phyloP scores from a whole-genome alignment of 2,113 vertebrate species.

The Lophotis ruficrista region DNA sequence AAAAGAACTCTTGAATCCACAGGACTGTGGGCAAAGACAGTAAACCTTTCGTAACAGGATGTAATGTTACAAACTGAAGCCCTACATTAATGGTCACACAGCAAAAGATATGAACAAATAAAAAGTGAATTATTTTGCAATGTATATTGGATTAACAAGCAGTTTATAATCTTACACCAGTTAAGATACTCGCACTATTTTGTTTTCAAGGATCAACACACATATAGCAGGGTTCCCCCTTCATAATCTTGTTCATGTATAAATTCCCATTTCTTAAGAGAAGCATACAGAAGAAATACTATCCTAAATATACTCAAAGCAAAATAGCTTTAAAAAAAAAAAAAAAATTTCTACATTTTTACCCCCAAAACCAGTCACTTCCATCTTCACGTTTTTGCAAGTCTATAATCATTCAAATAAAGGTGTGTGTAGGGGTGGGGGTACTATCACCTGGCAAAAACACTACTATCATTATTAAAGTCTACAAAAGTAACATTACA shows the following conservation, averaged over 20 bases:
- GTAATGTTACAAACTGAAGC: neutral
- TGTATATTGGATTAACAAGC: neutral
- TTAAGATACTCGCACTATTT: neutral
- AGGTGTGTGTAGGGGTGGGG: accelerated
- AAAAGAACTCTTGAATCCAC: neutral
- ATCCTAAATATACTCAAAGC: neutral
- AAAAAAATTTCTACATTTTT: accelerated
- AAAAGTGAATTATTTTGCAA: neutral
- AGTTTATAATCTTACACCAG: neutral
- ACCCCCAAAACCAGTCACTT: neutral
- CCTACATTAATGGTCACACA: neutral
- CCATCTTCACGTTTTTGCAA: neutral
- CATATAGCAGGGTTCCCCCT: neutral
- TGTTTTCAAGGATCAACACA: neutral
- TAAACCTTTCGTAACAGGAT: neutral
- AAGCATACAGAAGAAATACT: neutral
- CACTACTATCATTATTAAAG: neutral
- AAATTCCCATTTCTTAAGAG: neutral
- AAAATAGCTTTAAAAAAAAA: neutral
- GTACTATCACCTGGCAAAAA: neutral
- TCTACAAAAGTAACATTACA: neutral
- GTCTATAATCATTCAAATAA: neutral
- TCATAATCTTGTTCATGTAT: neutral
- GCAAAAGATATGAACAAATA: neutral
- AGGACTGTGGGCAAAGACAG: neutral